Percentiles rank a stretch among this genome's conserved stretches.
phyloP scores from a whole-genome alignment of 2,797 vertebrate species.

The Oryzias dopingdopingensis region DNA sequence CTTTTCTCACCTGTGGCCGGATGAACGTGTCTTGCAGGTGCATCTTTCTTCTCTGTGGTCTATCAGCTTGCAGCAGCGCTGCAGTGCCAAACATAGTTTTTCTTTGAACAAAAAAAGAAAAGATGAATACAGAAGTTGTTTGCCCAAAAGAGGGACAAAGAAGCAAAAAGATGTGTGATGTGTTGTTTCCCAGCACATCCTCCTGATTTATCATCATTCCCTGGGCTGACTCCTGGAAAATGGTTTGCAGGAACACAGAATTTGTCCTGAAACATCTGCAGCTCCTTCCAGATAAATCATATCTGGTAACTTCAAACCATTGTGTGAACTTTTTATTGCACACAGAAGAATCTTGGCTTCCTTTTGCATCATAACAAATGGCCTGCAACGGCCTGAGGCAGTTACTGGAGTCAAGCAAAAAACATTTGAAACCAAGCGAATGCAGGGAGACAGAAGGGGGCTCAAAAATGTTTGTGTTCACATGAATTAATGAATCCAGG shows the following conservation, averaged over 20 bases:
- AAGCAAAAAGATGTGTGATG: too few species aligned
- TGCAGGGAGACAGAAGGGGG: background rate
- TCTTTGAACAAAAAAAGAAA: too few species aligned
- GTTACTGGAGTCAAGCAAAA: background rate
- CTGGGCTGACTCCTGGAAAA: conserved; percentile 12
- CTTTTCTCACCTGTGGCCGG: too few species aligned
- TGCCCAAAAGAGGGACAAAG: too few species aligned
- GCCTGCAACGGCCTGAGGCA: background rate
- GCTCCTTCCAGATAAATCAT: conserved; percentile 6
- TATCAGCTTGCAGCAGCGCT: too few species aligned
- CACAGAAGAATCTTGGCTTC: conserved; percentile 17
- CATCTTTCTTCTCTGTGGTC: too few species aligned
- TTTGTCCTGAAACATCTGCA: conserved; percentile 4
- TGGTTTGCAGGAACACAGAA: conserved; percentile 8
- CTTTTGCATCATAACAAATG: conserved; percentile 1
- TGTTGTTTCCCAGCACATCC: too few species aligned
- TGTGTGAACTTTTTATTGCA: conserved; percentile 6
- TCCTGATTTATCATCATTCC: background rate
- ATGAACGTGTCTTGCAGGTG: too few species aligned
- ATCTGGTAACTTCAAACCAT: conserved; percentile 16
- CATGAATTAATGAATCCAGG: conserved; percentile 10
- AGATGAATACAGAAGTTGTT: too few species aligned
- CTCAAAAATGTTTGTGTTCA: background rate
- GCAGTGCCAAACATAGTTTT: too few species aligned
- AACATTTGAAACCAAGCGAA: background rate